Evolutionary conservation across 2,797 vertebrate species (phyloP).

Genomic region (Coilia nasus): DNA sequence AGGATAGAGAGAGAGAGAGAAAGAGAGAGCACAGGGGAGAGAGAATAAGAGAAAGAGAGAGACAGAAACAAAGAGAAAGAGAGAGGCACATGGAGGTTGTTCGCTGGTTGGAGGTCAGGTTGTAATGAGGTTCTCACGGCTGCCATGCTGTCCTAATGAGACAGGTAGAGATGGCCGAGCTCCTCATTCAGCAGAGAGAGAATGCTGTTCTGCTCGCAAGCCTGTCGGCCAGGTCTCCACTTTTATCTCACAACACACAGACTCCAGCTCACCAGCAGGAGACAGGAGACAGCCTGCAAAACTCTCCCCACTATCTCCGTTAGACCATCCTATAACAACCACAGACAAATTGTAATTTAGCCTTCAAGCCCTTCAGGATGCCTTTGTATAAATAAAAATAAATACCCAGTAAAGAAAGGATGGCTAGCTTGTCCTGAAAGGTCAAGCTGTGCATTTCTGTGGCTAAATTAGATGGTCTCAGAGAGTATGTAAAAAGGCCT

Average conservation of each 20-base stretch:
- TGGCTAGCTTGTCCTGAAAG: neutral
- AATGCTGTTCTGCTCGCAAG: constrained; percentile 7
- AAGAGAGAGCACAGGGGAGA: neutral
- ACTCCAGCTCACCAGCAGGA: constrained; percentile 19
- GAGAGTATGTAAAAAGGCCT: neutral
- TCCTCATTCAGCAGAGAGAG: constrained; percentile 43
- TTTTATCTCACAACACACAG: constrained; percentile 34
- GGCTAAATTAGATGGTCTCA: neutral
- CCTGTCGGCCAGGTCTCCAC: constrained; percentile 19
- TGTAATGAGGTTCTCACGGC: constrained; percentile 62
- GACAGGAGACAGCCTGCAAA: neutral
- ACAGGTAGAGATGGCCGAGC: constrained; percentile 55
- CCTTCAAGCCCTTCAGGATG: neutral
- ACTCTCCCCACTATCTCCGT: neutral
- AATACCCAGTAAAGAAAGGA: neutral
- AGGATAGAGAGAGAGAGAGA: constrained; percentile 46
- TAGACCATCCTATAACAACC: neutral
- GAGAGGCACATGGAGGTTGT: constrained; percentile 27
- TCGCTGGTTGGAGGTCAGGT: constrained; percentile 61
- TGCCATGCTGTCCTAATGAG: constrained; percentile 55
- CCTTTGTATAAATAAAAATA: neutral
- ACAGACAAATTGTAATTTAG: neutral
- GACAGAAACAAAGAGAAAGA: neutral
- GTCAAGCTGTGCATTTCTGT: neutral
- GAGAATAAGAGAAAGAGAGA: neutral